Conservation (phyloP, 2,113 vertebrate species). For the Epinephelus moara region DNA sequence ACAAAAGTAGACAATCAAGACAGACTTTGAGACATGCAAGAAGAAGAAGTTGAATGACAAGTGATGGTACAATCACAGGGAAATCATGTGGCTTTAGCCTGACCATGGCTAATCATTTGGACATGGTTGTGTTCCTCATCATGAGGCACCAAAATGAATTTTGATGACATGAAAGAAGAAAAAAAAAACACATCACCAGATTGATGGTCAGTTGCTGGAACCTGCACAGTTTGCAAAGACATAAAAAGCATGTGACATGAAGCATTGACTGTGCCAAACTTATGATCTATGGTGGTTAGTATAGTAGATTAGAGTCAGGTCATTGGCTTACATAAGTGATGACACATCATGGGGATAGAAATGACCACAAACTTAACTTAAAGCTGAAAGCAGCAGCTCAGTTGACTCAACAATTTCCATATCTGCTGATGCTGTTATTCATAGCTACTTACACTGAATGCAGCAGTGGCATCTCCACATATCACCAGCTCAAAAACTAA, state of each 20-base stretch:
- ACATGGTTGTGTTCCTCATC: neutral
- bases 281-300: neutral
- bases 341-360: neutral
- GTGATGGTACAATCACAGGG: neutral
- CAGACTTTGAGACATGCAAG: neutral
- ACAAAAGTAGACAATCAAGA: neutral
- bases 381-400: neutral
- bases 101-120: neutral
- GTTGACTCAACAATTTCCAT: conserved; percentile 24
- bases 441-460: neutral
- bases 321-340: conserved; percentile 22
- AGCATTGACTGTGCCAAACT: neutral
- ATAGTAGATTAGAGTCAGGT: neutral
- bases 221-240: neutral
- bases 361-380: conserved; percentile 8
- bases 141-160: neutral
- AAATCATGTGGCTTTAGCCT: neutral
- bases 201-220: neutral
- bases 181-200: neutral
- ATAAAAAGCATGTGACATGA: neutral
- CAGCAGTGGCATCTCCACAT: conserved; percentile 16
- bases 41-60: neutral
- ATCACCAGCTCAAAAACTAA: neutral
- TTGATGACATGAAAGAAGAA: neutral
- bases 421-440: conserved; percentile 18